These are phyloP conservation scores for Arrhamphus sclerolepis DNA, from an alignment of 2,797 vertebrate genomes.

Conservation along the genomic window DNA sequence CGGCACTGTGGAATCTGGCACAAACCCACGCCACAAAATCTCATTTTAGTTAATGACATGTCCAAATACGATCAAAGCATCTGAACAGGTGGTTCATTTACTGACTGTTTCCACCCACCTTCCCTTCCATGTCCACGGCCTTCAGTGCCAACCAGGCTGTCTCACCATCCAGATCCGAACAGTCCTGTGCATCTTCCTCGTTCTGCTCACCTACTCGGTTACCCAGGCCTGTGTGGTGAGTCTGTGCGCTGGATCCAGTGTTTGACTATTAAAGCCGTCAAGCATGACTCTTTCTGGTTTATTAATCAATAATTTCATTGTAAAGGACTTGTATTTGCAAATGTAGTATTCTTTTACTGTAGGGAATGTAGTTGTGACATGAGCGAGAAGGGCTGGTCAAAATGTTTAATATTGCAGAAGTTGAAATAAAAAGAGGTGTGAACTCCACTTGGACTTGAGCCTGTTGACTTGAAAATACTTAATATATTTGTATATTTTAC, in stretches of 20 bases:
- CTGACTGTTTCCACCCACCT: constrained; percentile 3
- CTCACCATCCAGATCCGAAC: constrained; percentile 97
- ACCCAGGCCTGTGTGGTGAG: constrained; percentile 97
- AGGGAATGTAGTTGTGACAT: too few relatives aligned
- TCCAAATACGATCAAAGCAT: constrained; percentile 42
- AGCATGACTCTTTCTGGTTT: neutral
- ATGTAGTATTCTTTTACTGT: too few relatives aligned
- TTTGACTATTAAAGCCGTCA: neutral
- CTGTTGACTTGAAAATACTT: too few relatives aligned
- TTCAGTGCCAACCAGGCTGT: constrained; percentile 95
- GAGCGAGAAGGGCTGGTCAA: too few relatives aligned
- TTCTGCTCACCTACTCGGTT: constrained; percentile 91
- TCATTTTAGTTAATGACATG: constrained; percentile 52
- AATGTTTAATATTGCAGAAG: too few relatives aligned
- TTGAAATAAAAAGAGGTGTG: too few relatives aligned
- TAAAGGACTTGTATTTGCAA: too few relatives aligned
- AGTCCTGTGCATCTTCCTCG: constrained; percentile 89
- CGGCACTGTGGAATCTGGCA: neutral
- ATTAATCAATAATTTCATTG: too few relatives aligned
- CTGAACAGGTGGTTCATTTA: constrained; percentile 55
- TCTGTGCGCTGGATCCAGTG: too few relatives aligned
- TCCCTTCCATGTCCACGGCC: constrained; percentile 10
- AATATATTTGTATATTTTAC: too few relatives aligned
- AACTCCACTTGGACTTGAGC: too few relatives aligned
- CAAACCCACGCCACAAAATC: constrained; percentile 34